These are phyloP conservation scores for Bettongia penicillata DNA, from an alignment of 2,113 vertebrate species.

Conservation along the genomic window DNA sequence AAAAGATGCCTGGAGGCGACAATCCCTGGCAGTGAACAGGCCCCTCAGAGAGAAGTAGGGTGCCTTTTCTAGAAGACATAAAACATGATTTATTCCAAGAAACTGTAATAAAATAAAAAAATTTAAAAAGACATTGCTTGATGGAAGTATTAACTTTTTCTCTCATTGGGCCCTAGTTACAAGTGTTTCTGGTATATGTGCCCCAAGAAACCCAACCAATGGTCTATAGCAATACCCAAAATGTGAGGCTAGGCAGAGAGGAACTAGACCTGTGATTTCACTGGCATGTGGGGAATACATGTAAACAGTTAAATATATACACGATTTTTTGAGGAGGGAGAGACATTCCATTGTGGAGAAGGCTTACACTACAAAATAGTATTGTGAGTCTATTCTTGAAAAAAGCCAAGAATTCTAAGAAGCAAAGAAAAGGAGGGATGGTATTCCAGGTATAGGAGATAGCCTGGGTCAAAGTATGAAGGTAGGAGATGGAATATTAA, in stretches of 20 bases:
- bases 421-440: neutral
- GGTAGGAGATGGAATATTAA: neutral
- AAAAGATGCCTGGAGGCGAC: neutral
- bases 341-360: neutral
- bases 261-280: neutral
- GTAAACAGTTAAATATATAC: neutral
- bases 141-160: neutral
- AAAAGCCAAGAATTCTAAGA: neutral
- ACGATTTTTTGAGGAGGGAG: neutral
- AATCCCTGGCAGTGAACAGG: neutral
- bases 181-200: neutral
- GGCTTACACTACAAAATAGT: neutral
- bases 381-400: neutral
- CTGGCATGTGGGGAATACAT: neutral
- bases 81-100: neutral
- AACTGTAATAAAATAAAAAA: no score
- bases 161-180: neutral
- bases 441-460: neutral
- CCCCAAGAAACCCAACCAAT: neutral
- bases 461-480: neutral
- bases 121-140: neutral
- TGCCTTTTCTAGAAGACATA: neutral
- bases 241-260: neutral
- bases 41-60: no score
- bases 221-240: neutral